Conservation (phyloP, 2,113 vertebrate species). For the Stercorarius parasiticus region DNA sequence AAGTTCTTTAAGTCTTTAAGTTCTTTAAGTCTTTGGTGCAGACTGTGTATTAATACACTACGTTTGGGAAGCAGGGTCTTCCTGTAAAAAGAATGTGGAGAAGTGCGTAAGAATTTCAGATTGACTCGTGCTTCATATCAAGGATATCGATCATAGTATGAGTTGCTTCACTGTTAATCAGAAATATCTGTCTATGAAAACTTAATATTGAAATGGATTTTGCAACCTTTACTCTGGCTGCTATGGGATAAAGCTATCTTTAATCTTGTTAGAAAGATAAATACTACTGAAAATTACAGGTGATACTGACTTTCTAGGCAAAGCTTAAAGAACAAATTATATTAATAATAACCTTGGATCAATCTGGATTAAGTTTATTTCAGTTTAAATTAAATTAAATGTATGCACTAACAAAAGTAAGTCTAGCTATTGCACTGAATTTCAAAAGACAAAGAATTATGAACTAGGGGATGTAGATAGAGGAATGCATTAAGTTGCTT, state of each 20-base stretch:
- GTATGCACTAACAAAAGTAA: background rate
- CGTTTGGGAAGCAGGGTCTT: background rate
- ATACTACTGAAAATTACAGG: background rate
- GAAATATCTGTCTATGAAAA: background rate
- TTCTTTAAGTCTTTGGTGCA: background rate
- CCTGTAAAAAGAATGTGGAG: background rate
- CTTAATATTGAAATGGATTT: background rate
- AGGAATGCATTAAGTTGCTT: background rate
- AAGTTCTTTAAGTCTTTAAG: background rate
- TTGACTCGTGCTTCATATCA: background rate
- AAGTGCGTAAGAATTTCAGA: background rate
- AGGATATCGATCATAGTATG: fast-evolving
- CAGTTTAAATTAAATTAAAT: background rate
- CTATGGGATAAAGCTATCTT: background rate
- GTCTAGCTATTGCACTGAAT: background rate
- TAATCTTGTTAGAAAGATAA: background rate
- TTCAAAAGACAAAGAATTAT: background rate
- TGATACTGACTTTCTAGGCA: background rate
- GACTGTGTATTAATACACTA: background rate
- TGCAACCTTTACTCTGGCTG: background rate
- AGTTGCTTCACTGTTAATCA: background rate
- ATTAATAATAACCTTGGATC: background rate
- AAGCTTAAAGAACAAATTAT: background rate
- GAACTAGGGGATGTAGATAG: background rate
- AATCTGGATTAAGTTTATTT: background rate